Percentiles rank a stretch among this genome's conserved stretches.
Evolutionary conservation across 2,888 invertebrate species (phyloP).

Genomic region (Ethmia dodecea): DNA sequence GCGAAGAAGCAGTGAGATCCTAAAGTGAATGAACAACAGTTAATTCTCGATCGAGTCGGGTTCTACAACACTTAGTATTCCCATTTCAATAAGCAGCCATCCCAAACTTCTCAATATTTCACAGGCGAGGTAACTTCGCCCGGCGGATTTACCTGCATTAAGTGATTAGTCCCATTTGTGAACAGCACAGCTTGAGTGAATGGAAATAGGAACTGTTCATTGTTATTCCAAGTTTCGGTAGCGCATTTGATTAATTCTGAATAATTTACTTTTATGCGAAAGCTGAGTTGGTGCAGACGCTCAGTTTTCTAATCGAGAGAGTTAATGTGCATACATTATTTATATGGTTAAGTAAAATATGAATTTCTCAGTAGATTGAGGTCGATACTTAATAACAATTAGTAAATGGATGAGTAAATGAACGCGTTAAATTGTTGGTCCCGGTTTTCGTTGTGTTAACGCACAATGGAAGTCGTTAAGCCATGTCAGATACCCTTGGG

Average conservation of each 20-base stretch:
- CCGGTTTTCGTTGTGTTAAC: no score
- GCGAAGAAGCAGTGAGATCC: no score
- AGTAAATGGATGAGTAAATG: no score
- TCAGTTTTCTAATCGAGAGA: no score
- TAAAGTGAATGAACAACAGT: no score
- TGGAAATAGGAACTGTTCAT: constrained; percentile 22
- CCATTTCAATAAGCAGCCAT: constrained; percentile 8
- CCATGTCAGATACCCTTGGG: no score
- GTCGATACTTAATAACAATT: no score
- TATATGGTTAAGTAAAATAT: no score
- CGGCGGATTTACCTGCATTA: constrained; percentile 54
- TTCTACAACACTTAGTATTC: constrained; percentile 15
- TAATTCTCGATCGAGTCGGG: neutral
- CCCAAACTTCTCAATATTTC: constrained; percentile 61
- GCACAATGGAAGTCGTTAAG: no score
- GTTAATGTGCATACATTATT: no score
- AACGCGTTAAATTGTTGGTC: no score
- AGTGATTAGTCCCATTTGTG: constrained; percentile 71
- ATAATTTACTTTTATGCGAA: constrained; percentile 22
- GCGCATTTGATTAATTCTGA: constrained; percentile 34
- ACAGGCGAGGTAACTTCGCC: constrained; percentile 37
- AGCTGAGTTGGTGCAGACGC: neutral
- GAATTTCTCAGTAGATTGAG: no score
- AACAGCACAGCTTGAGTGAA: constrained; percentile 53
- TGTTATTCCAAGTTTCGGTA: constrained; percentile 24